Percentiles rank a stretch among this genome's conserved stretches.
Evolutionary conservation across 2,113 vertebrate species (phyloP).

Genomic region (Columba janthina): DNA sequence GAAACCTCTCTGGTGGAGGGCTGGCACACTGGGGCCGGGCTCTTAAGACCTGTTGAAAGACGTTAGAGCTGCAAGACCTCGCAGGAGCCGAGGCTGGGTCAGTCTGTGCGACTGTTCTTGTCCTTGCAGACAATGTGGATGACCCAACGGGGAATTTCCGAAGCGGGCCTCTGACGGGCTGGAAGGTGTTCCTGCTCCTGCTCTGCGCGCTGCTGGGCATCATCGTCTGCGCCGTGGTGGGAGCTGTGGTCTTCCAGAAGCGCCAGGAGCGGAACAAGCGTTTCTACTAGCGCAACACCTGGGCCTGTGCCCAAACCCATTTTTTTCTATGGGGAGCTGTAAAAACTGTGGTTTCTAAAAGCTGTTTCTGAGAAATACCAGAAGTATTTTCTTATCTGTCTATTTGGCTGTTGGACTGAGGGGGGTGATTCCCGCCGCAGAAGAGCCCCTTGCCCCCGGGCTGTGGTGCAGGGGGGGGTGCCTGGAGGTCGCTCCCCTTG

Average conservation of each 20-base stretch:
- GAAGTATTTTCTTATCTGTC: constrained; percentile 82
- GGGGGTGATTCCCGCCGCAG: not conserved
- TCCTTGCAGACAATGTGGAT: constrained; percentile 89
- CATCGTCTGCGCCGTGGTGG: constrained; percentile 93
- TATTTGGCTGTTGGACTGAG: constrained; percentile 35
- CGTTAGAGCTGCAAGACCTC: fast-evolving
- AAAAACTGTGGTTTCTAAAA: constrained; percentile 79
- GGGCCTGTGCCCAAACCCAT: constrained; percentile 31
- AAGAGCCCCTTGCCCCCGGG: not conserved
- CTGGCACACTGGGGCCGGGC: not conserved
- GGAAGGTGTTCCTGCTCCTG: constrained; percentile 95
- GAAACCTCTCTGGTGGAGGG: fast-evolving
- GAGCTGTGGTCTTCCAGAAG: constrained; percentile 98
- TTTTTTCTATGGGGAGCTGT: constrained; percentile 70
- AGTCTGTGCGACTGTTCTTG: not conserved
- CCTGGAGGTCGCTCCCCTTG: not conserved
- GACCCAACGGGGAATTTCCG: constrained; percentile 97
- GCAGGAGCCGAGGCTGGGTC: fast-evolving
- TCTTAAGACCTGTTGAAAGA: not conserved
- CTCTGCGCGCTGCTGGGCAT: constrained; percentile 95
- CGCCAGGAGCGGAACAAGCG: constrained; percentile 97
- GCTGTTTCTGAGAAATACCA: constrained; percentile 77
- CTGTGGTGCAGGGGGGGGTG: not conserved
- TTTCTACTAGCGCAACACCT: constrained; percentile 83
- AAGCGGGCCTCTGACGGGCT: constrained; percentile 91